These are phyloP conservation scores for Manis javanica DNA, from an alignment of 2,797 vertebrate species.

Conservation along the genomic window DNA sequence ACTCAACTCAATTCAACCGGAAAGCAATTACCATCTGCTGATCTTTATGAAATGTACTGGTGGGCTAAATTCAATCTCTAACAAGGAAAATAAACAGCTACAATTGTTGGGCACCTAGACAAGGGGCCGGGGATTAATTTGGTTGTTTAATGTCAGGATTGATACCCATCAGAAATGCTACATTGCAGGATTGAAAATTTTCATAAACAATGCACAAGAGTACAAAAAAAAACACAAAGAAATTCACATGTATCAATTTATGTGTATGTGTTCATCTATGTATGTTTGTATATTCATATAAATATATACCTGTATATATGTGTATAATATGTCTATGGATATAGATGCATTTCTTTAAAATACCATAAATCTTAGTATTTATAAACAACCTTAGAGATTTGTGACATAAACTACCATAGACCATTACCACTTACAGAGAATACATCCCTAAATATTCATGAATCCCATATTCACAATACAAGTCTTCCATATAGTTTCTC, in stretches of 20 bases:
- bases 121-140: slow-evolving; percentile 35
- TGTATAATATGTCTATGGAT: neutral
- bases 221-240: neutral
- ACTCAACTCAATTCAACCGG: slow-evolving; percentile 43
- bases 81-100: slow-evolving; percentile 73
- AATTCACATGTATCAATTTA: neutral
- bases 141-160: slow-evolving; percentile 51
- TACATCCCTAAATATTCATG: neutral
- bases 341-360: neutral
- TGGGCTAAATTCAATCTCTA: slow-evolving; percentile 71
- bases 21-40: slow-evolving; percentile 70
- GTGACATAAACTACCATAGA: neutral
- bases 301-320: neutral
- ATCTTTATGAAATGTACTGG: slow-evolving; percentile 65
- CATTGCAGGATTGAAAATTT: neutral
- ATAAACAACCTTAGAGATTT: neutral
- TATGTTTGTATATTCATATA: neutral
- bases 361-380: slow-evolving; percentile 22
- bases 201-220: neutral
- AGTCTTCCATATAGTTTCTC: neutral
- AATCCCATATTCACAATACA: neutral
- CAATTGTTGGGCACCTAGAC: neutral
- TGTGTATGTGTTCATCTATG: neutral
- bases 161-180: slow-evolving; percentile 48
- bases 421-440: neutral